Conservation (phyloP, 1,140 invertebrate genomes). For the Mya arenaria region DNA sequence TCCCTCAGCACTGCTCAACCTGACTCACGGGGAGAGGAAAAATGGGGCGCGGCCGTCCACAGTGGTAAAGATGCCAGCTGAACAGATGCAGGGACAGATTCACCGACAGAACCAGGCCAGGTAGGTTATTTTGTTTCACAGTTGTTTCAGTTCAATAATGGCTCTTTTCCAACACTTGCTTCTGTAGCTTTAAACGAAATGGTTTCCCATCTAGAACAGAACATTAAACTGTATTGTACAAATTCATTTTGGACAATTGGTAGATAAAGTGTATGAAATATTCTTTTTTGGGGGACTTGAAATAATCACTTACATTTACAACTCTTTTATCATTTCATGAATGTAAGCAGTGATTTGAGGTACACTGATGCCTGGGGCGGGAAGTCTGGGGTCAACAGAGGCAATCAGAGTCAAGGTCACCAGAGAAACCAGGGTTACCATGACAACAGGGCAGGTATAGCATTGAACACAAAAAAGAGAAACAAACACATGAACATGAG, state of each 20-base stretch:
- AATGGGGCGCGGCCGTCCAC: slow-evolving; percentile 37
- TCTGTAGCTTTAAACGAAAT: too few relatives aligned
- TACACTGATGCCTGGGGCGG: slow-evolving; percentile 27
- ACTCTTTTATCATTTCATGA: slow-evolving; percentile 14
- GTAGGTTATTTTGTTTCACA: too few relatives aligned
- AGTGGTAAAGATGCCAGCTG: slow-evolving; percentile 7
- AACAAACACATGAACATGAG: too few relatives aligned
- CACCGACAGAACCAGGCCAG: neutral
- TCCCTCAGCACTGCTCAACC: slow-evolving; percentile 84
- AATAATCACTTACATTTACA: too few relatives aligned
- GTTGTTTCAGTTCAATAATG: too few relatives aligned
- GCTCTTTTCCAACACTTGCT: too few relatives aligned
- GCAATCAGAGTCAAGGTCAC: slow-evolving; percentile 33
- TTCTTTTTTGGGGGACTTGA: too few relatives aligned
- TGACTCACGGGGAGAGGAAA: slow-evolving; percentile 81
- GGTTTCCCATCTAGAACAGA: too few relatives aligned
- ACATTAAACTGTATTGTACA: too few relatives aligned
- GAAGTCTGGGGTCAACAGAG: neutral
- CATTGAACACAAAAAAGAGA: too few relatives aligned
- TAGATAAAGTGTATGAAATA: too few relatives aligned
- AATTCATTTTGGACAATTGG: too few relatives aligned
- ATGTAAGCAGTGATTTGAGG: slow-evolving; percentile 20
- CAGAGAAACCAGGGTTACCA: slow-evolving; percentile 36
- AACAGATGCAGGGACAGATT: neutral
- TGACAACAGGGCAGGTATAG: slow-evolving; percentile 37